Evolutionary conservation across 2,888 invertebrate species (phyloP), one percentile per base, ranked within the genome.

Genomic region (Octonoba sinensis): DNA sequence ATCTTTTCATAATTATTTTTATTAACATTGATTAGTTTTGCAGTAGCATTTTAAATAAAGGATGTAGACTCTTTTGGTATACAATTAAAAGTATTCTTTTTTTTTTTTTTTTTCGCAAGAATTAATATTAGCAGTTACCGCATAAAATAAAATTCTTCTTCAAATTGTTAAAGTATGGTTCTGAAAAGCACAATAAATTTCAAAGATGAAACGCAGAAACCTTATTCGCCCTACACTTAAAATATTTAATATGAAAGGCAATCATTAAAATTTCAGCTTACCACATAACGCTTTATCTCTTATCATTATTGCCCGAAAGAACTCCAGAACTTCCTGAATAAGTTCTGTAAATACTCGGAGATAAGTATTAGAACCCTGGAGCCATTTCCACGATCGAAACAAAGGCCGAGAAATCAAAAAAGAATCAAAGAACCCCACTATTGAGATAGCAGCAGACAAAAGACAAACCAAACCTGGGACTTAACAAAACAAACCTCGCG

Each of bases 381-480:
- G 36, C 8, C 36, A 36, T 36, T 36, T 36, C 36, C 36, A 36
- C 36, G 47, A 36, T 18, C 44, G 44, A 54, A 73, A 73, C 47
- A 66, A 66, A 66, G 56, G 49, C 49, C 18, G 27, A 47, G 27
- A 47, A 60, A 51, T 51, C 16, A 22, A 64, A 46, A 36, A n/a
- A 22, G 24, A 49, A 60, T 18, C 49, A 71, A 27, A 49, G 20
- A 70, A 47, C 22, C 36, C 36, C 36, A 36, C 71, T 59, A 65
- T 71, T 78, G 59, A 78, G 78, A 79, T 79, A 72, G 46, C 27
- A 60, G 18, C 27, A 47, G 18, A 49, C 72, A 66, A 72, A 72
- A 65, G 71, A 66, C 54, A 78, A 51, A 6, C 3, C 49, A 66
- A 69, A 60, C 65, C 54, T 49, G 54, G 51, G 44, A 74, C 59